These are phyloP conservation scores for Linnaemya tessellans DNA, from an alignment of 2,888 invertebrate species.

Conservation along the genomic window DNA sequence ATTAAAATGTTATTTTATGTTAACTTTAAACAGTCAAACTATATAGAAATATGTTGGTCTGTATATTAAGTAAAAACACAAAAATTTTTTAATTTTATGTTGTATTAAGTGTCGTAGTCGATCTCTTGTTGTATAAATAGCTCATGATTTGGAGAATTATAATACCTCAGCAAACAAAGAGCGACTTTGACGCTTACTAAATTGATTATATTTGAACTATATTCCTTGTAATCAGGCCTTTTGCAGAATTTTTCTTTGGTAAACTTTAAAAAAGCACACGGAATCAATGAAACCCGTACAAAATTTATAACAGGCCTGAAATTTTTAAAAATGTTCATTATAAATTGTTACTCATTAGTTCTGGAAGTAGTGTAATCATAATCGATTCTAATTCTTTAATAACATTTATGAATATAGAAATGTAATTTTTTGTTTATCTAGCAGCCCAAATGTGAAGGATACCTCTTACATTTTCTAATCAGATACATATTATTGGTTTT, in stretches of 20 bases:
- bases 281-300: neutral
- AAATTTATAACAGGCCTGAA: neutral
- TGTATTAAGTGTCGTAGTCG: neutral
- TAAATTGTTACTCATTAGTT: neutral
- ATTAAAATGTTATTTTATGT: slow-evolving; percentile 17
- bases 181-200: no score
- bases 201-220: no score
- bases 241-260: neutral
- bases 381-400: neutral
- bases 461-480: no score
- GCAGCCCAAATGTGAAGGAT: neutral
- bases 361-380: neutral
- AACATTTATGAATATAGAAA: neutral
- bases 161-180: no score
- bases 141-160: no score
- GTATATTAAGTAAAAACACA: slow-evolving; percentile 3
- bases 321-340: neutral
- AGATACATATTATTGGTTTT: no score
- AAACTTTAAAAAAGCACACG: neutral
- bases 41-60: slow-evolving; percentile 23
- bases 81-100: neutral
- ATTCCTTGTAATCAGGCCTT: neutral
- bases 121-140: neutral
- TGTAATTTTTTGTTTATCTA: no score
- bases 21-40: slow-evolving; percentile 13